Conservation (phyloP, 2,113 vertebrate species). For the Pseudorasbora parva region DNA sequence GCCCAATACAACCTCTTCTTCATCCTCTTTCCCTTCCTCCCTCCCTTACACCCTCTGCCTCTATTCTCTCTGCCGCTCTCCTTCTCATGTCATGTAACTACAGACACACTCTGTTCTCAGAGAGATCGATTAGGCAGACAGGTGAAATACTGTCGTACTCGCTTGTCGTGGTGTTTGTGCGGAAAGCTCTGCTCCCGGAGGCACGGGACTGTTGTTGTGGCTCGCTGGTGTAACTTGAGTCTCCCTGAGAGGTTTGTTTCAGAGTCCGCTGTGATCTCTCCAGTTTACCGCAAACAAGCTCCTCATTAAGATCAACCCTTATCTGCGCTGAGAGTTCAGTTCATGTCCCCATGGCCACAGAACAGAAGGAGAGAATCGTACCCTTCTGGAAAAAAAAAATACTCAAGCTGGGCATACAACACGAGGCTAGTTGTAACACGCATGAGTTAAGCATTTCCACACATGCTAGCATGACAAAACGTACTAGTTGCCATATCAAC, state of each 20-base stretch:
- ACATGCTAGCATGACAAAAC: no score
- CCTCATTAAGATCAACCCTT: slow-evolving; percentile 29
- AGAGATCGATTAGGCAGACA: slow-evolving; percentile 19
- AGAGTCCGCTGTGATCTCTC: not conserved
- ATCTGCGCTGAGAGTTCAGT: not conserved
- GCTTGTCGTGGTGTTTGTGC: not conserved
- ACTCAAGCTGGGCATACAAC: not conserved
- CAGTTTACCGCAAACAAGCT: slow-evolving; percentile 17
- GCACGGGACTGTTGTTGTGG: slow-evolving; percentile 47
- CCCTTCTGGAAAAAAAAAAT: not conserved
- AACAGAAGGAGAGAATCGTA: not conserved
- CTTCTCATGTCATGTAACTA: not conserved
- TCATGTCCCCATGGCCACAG: not conserved
- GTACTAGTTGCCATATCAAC: no score
- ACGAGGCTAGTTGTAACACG: no score
- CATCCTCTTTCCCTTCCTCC: slow-evolving; percentile 8
- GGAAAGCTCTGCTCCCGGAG: slow-evolving; percentile 22
- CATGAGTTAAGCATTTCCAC: no score
- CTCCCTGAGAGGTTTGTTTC: slow-evolving; percentile 54
- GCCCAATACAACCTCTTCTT: slow-evolving; percentile 44
- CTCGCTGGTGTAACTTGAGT: slow-evolving; percentile 61
- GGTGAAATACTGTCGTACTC: slow-evolving; percentile 12
- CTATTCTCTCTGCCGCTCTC: slow-evolving; percentile 13
- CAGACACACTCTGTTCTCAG: slow-evolving; percentile 7
- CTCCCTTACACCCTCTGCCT: not conserved